Percentiles rank a stretch among this genome's conserved stretches.
Conservation (phyloP, 1,140 invertebrate genomes). For the Drosophila auraria region DNA sequence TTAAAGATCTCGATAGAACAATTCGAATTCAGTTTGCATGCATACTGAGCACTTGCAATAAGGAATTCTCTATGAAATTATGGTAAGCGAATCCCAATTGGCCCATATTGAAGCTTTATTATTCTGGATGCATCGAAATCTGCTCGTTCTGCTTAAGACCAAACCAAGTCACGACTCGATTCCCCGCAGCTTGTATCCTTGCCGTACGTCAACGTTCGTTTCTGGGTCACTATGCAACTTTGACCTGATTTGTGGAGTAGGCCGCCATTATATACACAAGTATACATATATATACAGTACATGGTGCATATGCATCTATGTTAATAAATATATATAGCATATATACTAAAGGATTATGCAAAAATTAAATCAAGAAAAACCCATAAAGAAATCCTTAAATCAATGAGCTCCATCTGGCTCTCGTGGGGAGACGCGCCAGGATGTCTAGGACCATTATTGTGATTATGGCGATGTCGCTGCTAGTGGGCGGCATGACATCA, state of each 20-base stretch:
- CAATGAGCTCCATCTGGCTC: slow-evolving; percentile 23
- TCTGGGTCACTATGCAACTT: slow-evolving; percentile 77
- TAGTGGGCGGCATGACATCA: slow-evolving; percentile 63
- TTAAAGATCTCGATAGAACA: background rate
- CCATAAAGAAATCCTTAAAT: slow-evolving; percentile 33
- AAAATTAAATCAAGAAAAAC: slow-evolving; percentile 5
- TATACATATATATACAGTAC: slow-evolving; percentile 1
- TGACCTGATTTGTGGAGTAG: slow-evolving; percentile 72
- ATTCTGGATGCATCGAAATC: slow-evolving; percentile 7
- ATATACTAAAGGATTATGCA: slow-evolving; percentile 20
- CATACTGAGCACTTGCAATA: background rate
- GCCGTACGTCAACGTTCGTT: slow-evolving; percentile 62
- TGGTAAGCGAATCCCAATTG: background rate
- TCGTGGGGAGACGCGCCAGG: slow-evolving; percentile 51
- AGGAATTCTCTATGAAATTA: background rate
- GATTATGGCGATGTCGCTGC: slow-evolving; percentile 58
- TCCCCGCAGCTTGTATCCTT: slow-evolving; percentile 48
- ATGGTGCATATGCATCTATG: slow-evolving; percentile 6
- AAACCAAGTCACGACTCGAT: slow-evolving; percentile 30
- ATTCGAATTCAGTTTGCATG: too few relatives aligned
- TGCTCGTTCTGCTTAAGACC: background rate
- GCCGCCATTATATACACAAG: slow-evolving; percentile 7
- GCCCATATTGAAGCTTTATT: background rate
- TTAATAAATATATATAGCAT: slow-evolving; percentile 13
- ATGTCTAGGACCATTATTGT: slow-evolving; percentile 76